Evolutionary conservation across 2,797 vertebrate genomes (phyloP).

Genomic region (Anguilla anguilla): DNA sequence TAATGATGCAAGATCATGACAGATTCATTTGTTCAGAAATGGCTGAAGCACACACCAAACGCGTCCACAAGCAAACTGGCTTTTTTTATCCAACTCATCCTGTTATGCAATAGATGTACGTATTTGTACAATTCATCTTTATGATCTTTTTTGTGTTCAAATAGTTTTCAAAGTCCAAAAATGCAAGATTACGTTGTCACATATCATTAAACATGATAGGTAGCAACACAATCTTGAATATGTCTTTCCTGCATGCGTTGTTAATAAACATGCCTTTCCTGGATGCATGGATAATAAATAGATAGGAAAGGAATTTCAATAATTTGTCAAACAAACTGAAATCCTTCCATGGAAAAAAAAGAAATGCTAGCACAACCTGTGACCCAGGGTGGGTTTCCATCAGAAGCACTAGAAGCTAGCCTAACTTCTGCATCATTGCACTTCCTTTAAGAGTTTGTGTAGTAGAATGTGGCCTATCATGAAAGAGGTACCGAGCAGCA

Average conservation of each 20-base stretch:
- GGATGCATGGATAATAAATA: not conserved
- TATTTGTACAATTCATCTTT: not conserved
- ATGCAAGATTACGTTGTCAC: not conserved
- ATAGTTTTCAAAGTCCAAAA: not conserved
- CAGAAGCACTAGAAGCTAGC: too few relatives aligned
- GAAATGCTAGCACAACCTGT: not conserved
- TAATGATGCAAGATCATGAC: not conserved
- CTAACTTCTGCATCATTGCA: too few relatives aligned
- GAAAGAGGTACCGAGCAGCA: too few relatives aligned
- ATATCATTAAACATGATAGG: not conserved
- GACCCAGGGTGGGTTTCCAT: too few relatives aligned
- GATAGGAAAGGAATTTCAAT: not conserved
- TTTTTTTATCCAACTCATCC: not conserved
- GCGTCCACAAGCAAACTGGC: too few relatives aligned
- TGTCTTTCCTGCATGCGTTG: too few relatives aligned
- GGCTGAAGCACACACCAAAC: not conserved
- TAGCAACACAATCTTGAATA: too few relatives aligned
- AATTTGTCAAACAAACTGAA: not conserved
- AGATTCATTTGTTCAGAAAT: not conserved
- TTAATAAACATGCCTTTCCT: too few relatives aligned
- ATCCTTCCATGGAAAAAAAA: not conserved
- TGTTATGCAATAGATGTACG: not conserved
- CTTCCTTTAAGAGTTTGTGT: too few relatives aligned
- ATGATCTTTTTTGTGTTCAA: not conserved
- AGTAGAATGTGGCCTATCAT: too few relatives aligned